A percentile compares a stretch with the other conserved stretches of the same genome.
Conservation (phyloP, 2,797 vertebrate species). For the Karalla daura region DNA sequence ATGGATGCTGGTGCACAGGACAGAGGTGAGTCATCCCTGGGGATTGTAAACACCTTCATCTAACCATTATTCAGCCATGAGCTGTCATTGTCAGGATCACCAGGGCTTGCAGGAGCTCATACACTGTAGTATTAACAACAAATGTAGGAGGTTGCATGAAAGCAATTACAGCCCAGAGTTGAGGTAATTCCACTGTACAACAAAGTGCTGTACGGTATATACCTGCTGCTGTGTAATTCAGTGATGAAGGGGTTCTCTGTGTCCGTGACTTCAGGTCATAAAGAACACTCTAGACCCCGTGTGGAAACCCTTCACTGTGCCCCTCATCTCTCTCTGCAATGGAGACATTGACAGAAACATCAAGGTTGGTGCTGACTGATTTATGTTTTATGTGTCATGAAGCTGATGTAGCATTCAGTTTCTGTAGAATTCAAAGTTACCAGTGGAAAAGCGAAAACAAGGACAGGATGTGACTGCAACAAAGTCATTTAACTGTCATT, state of each 20-base stretch:
- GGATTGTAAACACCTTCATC: slow-evolving; percentile 5
- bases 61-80: slow-evolving; percentile 35
- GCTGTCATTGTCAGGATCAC: slow-evolving; percentile 30
- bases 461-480: background rate
- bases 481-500: slow-evolving; percentile 1
- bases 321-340: slow-evolving; percentile 94
- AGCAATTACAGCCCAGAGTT: background rate
- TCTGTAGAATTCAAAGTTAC: background rate
- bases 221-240: background rate
- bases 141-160: slow-evolving; percentile 1
- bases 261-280: slow-evolving; percentile 87
- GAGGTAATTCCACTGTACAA: background rate
- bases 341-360: slow-evolving; percentile 93
- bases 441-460: background rate
- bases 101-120: background rate
- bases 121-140: slow-evolving; percentile 1
- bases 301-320: slow-evolving; percentile 96
- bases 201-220: slow-evolving; percentile 4
- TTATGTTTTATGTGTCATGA: slow-evolving; percentile 6
- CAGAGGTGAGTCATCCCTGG: slow-evolving; percentile 76
- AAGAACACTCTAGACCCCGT: slow-evolving; percentile 96
- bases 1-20: slow-evolving; percentile 98
- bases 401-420: background rate
- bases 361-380: slow-evolving; percentile 84
- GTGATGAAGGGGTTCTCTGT: slow-evolving; percentile 13